A percentile compares a stretch with the other conserved stretches of the same genome.
phyloP scores from a whole-genome alignment of 2,797 vertebrate species.

The Sebastes kiyomatsui region DNA sequence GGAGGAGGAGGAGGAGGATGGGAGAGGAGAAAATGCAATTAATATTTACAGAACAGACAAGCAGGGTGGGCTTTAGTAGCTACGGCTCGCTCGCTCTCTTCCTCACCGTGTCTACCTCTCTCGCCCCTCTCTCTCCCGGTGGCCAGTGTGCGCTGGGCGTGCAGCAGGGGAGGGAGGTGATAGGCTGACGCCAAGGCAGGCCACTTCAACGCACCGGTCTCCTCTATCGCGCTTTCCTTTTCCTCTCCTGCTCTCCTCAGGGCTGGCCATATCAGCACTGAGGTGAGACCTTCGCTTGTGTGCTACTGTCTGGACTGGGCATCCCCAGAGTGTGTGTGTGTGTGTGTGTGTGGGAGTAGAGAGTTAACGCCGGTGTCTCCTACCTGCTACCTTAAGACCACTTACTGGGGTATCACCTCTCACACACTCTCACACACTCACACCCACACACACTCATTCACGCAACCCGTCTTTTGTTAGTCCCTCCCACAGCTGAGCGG shows the following conservation, averaged over 20 bases:
- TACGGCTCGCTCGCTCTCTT: conserved; percentile 64
- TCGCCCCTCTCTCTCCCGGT: conserved; percentile 67
- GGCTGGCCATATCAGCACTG: conserved; percentile 70
- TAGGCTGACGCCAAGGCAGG: conserved; percentile 81
- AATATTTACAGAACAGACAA: conserved; percentile 99
- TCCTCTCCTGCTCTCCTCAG: conserved; percentile 65
- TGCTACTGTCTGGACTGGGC: conserved; percentile 33
- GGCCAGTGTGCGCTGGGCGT: conserved; percentile 71
- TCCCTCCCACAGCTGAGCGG: conserved; percentile 70
- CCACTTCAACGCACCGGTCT: conserved; percentile 78
- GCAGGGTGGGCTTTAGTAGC: conserved; percentile 86
- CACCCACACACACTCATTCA: conserved; percentile 53
- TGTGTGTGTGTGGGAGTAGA: conserved; percentile 39
- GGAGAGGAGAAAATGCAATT: conserved; percentile 89
- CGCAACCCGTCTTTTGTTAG: conserved; percentile 53
- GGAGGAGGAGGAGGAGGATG: conserved; percentile 42
- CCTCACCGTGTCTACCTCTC: conserved; percentile 52
- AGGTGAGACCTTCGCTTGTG: conserved; percentile 75
- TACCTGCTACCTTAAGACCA: conserved; percentile 61
- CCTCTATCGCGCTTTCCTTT: conserved; percentile 69
- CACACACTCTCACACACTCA: conserved; percentile 13
- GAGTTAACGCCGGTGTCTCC: conserved; percentile 41
- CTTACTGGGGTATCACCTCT: conserved; percentile 63
- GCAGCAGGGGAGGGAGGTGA: conserved; percentile 72
- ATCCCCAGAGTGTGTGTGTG: conserved; percentile 44